Conservation (phyloP, 2,797 vertebrate species). For the Fratercula arctica region DNA sequence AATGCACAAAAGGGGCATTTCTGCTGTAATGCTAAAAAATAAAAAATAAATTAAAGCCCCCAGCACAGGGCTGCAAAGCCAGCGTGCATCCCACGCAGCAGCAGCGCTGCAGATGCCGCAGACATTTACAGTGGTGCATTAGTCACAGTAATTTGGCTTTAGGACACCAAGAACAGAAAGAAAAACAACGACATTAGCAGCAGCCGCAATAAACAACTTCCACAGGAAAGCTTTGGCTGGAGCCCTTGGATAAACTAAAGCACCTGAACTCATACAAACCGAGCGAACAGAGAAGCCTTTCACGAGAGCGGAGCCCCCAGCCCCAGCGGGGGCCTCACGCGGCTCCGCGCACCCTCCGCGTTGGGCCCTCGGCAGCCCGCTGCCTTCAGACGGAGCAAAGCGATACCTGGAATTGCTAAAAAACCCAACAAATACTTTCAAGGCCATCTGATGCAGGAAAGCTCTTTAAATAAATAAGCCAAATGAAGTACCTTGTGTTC, state of each 20-base stretch:
- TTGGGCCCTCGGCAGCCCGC: no score
- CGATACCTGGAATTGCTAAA: neutral
- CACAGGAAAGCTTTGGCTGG: neutral
- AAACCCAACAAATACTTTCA: neutral
- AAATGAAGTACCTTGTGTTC: neutral
- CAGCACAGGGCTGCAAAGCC: neutral
- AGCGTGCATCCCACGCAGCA: neutral
- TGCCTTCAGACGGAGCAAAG: neutral
- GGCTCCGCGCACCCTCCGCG: rapidly evolving
- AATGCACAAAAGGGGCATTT: neutral
- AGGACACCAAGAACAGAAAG: conserved; percentile 35
- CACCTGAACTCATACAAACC: neutral
- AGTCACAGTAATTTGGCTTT: conserved; percentile 33
- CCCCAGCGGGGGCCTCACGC: no score
- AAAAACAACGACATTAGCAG: conserved; percentile 6
- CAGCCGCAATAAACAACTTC: conserved; percentile 4
- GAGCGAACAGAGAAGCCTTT: neutral
- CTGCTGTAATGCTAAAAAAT: neutral
- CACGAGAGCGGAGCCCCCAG: neutral
- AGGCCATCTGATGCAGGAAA: neutral
- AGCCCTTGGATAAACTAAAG: neutral
- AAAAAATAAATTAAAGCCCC: neutral
- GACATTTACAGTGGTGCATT: neutral
- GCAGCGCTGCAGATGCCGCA: neutral
- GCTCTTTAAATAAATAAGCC: neutral